Evolutionary conservation across 2,888 invertebrate species (phyloP).

Genomic region (Hemicrepidius hirtus): DNA sequence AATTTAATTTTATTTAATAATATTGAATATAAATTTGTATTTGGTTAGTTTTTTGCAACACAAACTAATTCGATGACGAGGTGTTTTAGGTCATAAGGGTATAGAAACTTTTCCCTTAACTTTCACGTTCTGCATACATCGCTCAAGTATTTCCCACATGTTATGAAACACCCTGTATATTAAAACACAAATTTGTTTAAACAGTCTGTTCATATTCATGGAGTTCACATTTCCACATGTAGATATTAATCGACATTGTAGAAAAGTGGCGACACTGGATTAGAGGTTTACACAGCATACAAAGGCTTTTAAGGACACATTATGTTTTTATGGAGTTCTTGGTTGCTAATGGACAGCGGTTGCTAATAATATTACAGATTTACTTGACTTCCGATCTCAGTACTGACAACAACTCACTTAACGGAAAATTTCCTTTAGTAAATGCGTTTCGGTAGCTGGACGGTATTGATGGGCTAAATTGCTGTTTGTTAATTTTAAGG

Average conservation of each 20-base stretch:
- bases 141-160: no score
- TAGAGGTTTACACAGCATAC: conserved; percentile 51
- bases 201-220: neutral
- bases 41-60: no score
- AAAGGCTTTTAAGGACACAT: conserved; percentile 60
- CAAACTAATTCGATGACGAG: no score
- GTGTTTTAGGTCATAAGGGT: no score
- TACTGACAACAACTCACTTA: conserved; percentile 54
- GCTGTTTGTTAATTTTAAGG: conserved; percentile 37
- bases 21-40: no score
- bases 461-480: conserved; percentile 42
- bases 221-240: neutral
- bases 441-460: conserved; percentile 46
- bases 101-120: no score
- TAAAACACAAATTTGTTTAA: neutral
- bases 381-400: conserved; percentile 56
- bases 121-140: no score
- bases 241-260: conserved; percentile 35
- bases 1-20: no score
- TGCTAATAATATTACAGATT: conserved; percentile 60
- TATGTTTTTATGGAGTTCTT: conserved; percentile 61
- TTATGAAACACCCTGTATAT: no score
- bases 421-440: conserved; percentile 52
- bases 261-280: conserved; percentile 51
- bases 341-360: conserved; percentile 60